Percentiles rank a stretch among this genome's conserved stretches.
Evolutionary conservation across 2,888 invertebrate species (phyloP).

Genomic region (Teleogryllus oceanicus): DNA sequence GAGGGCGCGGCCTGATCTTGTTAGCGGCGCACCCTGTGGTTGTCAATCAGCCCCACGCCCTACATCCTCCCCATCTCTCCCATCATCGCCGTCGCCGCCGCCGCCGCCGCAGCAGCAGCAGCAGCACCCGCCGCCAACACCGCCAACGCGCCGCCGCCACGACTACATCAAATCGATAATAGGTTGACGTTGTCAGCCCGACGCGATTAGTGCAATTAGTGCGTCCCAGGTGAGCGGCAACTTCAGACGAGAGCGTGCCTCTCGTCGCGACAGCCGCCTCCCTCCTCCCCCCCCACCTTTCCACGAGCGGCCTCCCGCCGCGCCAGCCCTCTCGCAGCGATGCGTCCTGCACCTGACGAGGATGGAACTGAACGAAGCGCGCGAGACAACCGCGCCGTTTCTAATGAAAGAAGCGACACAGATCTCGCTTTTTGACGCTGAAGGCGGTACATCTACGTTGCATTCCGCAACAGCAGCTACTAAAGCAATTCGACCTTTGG

Average conservation of each 20-base stretch:
- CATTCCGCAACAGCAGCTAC: too few species aligned
- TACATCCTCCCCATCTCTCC: not conserved
- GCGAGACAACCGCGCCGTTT: too few species aligned
- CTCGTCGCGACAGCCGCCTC: slow-evolving; percentile 11
- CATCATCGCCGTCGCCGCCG: not conserved
- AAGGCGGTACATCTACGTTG: too few species aligned
- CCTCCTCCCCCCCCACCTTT: not conserved
- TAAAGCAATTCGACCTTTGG: too few species aligned
- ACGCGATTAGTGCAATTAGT: slow-evolving; percentile 29
- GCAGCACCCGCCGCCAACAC: too few species aligned
- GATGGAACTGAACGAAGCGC: too few species aligned
- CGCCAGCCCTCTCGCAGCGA: not conserved
- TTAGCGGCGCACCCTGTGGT: slow-evolving; percentile 30
- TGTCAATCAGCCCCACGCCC: slow-evolving; percentile 29
- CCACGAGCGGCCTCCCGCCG: not conserved
- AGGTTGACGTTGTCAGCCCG: slow-evolving; percentile 46
- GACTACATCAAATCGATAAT: slow-evolving; percentile 43
- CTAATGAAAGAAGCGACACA: too few species aligned
- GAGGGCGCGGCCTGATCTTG: slow-evolving; percentile 1
- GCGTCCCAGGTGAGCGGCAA: slow-evolving; percentile 24
- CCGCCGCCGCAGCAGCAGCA: slow-evolving; percentile 23
- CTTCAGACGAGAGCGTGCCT: slow-evolving; percentile 23
- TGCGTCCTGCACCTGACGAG: not conserved
- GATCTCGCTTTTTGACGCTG: too few species aligned
- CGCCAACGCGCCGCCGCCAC: slow-evolving; percentile 1